Evolutionary conservation across 2,888 invertebrate species (phyloP).

Genomic region (Dione juno): DNA sequence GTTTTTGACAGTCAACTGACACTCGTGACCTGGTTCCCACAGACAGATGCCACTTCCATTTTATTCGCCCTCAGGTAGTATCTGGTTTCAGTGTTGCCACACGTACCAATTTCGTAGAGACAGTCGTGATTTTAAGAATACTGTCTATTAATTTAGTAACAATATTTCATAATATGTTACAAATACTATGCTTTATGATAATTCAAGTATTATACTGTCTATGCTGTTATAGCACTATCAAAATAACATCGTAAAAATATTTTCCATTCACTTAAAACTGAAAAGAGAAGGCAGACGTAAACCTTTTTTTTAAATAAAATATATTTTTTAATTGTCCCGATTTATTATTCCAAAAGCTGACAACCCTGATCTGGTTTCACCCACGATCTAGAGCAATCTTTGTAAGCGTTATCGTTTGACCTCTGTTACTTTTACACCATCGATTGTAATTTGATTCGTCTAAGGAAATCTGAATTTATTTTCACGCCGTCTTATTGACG

Average conservation of each 20-base stretch:
- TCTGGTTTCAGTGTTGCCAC: neutral
- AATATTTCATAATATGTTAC: too few relatives aligned
- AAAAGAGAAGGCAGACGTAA: too few relatives aligned
- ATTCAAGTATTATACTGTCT: too few relatives aligned
- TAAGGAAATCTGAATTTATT: constrained; percentile 1
- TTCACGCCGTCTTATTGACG: neutral
- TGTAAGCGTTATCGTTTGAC: constrained; percentile 32
- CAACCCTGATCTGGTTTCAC: constrained; percentile 9
- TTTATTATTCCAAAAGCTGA: neutral
- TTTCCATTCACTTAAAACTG: too few relatives aligned
- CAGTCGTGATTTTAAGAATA: neutral
- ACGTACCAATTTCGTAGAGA: neutral
- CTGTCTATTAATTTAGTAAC: neutral
- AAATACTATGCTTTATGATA: too few relatives aligned
- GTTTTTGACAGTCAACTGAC: constrained; percentile 26
- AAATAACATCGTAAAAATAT: too few relatives aligned
- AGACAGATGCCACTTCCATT: constrained; percentile 25
- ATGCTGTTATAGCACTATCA: too few relatives aligned
- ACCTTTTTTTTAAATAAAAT: too few relatives aligned
- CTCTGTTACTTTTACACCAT: constrained; percentile 18
- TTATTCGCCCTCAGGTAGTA: constrained; percentile 15
- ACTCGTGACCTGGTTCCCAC: constrained; percentile 23
- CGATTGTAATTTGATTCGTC: constrained; percentile 18
- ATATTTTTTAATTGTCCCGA: neutral
- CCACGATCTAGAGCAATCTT: constrained; percentile 32